A percentile compares a stretch with the other conserved stretches of the same genome.
phyloP scores from a whole-genome alignment of 2,888 invertebrate species.

The Xestobium rufovillosum region DNA sequence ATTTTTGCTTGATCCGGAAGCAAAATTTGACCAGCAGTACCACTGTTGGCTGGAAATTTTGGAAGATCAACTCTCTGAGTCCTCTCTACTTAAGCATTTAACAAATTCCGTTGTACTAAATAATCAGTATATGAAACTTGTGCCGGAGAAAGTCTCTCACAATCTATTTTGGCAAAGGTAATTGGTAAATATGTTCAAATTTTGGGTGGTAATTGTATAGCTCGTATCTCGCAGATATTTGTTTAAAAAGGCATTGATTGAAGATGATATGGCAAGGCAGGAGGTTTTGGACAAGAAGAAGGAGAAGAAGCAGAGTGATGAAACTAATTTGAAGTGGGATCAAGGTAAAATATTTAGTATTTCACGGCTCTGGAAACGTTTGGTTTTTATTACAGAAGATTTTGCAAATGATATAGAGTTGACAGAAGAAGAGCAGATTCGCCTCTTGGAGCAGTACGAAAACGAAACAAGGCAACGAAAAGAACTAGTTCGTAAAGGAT shows the following conservation, averaged over 20 bases:
- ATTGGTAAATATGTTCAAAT: slow-evolving; percentile 12
- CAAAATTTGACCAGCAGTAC: slow-evolving; percentile 46
- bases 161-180: slow-evolving; percentile 74
- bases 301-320: slow-evolving; percentile 40
- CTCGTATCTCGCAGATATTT: slow-evolving; percentile 50
- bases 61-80: slow-evolving; percentile 49
- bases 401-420: slow-evolving; percentile 58
- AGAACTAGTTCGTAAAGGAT: slow-evolving; percentile 25
- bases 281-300: slow-evolving; percentile 50
- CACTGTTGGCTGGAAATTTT: slow-evolving; percentile 53
- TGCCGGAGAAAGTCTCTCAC: slow-evolving; percentile 63
- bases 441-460: slow-evolving; percentile 61
- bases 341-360: slow-evolving; percentile 37
- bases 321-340: slow-evolving; percentile 44
- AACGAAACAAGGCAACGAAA: slow-evolving; percentile 44
- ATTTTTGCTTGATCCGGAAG: slow-evolving; percentile 61
- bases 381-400: slow-evolving; percentile 48
- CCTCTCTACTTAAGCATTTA: slow-evolving; percentile 54
- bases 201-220: slow-evolving; percentile 15
- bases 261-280: slow-evolving; percentile 64
- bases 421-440: slow-evolving; percentile 62
- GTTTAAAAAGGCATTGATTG: slow-evolving; percentile 71
- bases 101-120: slow-evolving; percentile 46
- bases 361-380: slow-evolving; percentile 3
- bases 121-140: slow-evolving; percentile 50